Evolutionary conservation across 35 echinoderm and acorn worm species (phyloP).

Genomic region (Lytechinus pictus): DNA sequence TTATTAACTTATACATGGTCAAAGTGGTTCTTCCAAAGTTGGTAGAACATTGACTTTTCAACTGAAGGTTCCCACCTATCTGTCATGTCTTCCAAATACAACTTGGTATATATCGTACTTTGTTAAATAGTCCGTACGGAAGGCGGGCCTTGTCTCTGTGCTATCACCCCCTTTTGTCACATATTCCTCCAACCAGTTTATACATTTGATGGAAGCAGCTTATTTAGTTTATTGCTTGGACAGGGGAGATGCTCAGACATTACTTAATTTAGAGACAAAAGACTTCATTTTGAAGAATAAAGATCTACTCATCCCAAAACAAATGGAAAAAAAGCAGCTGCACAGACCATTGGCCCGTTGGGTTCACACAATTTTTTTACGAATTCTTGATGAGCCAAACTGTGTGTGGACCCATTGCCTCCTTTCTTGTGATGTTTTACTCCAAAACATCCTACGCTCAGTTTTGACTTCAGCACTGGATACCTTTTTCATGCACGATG

Average conservation of each 20-base stretch:
- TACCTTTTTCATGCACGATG: neutral
- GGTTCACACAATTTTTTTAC: neutral
- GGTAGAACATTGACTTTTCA: no score
- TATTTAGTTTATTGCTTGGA: neutral
- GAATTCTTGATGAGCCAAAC: neutral
- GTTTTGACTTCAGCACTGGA: neutral
- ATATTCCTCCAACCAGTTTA: neutral
- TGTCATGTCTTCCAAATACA: no score
- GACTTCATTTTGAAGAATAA: conserved; percentile 8
- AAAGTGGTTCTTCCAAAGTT: no score
- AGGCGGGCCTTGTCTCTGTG: no score
- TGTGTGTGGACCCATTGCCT: neutral
- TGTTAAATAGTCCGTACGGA: no score
- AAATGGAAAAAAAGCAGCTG: neutral
- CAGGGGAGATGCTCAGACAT: neutral
- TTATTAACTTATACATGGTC: no score
- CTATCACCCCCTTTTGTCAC: no score
- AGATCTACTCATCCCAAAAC: neutral
- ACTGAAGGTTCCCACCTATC: no score
- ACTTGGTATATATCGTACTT: no score
- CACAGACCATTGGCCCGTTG: neutral
- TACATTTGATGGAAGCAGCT: conserved; percentile 11
- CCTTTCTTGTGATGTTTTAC: conserved; percentile 22
- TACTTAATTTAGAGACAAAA: neutral
- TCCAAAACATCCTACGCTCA: conserved; percentile 11